Conservation (phyloP, 2,888 invertebrate species). For the Exephanes ischioxanthus region DNA sequence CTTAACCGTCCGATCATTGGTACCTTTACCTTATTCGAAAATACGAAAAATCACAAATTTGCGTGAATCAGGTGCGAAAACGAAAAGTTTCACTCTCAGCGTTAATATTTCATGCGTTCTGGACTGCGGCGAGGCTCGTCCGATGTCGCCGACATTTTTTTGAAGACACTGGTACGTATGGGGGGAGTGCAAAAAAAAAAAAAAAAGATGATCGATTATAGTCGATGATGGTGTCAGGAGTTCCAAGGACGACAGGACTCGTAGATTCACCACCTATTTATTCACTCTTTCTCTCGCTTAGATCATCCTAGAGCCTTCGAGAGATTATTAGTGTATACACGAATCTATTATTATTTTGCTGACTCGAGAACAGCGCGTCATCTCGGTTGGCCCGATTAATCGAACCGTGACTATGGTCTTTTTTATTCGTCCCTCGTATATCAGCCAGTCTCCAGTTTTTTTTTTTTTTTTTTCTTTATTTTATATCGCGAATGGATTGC, state of each 20-base stretch:
- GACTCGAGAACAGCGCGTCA: slow-evolving; percentile 43
- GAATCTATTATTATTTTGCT: slow-evolving; percentile 59
- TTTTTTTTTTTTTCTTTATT: slow-evolving; percentile 31
- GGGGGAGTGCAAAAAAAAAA: background rate
- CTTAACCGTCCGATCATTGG: too few relatives aligned
- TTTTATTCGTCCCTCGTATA: slow-evolving; percentile 12
- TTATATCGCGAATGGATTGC: slow-evolving; percentile 14
- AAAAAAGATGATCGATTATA: slow-evolving; percentile 58
- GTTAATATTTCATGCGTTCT: background rate
- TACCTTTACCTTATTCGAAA: too few relatives aligned
- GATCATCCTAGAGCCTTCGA: slow-evolving; percentile 5
- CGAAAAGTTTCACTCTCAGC: too few relatives aligned
- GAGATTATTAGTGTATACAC: slow-evolving; percentile 20
- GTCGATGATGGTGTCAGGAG: slow-evolving; percentile 30
- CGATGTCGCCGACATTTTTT: slow-evolving; percentile 1
- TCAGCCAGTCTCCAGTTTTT: background rate
- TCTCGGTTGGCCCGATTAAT: slow-evolving; percentile 19
- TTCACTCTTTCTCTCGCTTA: slow-evolving; percentile 44
- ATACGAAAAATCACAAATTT: too few relatives aligned
- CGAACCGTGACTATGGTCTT: slow-evolving; percentile 23
- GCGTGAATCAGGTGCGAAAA: too few relatives aligned
- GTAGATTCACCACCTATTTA: slow-evolving; percentile 61
- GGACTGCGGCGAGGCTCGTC: background rate
- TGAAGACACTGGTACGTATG: background rate
- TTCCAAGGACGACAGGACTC: slow-evolving; percentile 70